Evolutionary conservation across 2,888 invertebrate genomes (phyloP).

Genomic region (Acleris cristana): DNA sequence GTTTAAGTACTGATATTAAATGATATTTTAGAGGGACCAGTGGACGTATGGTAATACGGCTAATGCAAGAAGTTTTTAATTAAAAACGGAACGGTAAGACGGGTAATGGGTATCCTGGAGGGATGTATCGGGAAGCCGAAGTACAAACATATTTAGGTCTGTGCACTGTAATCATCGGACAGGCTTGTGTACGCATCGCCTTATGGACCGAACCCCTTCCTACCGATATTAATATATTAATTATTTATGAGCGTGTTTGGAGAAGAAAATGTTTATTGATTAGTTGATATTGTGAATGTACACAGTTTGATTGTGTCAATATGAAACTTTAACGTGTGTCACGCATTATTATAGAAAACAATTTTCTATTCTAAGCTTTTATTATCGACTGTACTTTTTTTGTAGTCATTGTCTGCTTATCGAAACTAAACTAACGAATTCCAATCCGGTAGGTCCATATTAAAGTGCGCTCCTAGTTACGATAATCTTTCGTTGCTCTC

Average conservation of each 20-base stretch:
- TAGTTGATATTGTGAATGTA: slow-evolving; percentile 1
- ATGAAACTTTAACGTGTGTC: no score
- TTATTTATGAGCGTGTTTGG: slow-evolving; percentile 37
- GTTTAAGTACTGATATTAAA: slow-evolving; percentile 42
- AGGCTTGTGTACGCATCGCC: slow-evolving; percentile 66
- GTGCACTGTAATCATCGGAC: slow-evolving; percentile 76
- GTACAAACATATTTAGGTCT: slow-evolving; percentile 83
- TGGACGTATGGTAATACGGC: slow-evolving; percentile 64
- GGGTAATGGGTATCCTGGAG: slow-evolving; percentile 79
- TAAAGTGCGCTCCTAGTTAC: no score
- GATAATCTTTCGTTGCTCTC: no score
- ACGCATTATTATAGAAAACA: no score
- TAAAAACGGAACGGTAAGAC: slow-evolving; percentile 82
- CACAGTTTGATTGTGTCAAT: no score
- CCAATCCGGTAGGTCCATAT: no score
- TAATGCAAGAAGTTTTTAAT: slow-evolving; percentile 84
- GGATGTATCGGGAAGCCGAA: slow-evolving; percentile 81
- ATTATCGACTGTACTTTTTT: no score
- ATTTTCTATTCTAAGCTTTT: no score
- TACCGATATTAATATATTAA: slow-evolving; percentile 54
- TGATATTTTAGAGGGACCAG: slow-evolving; percentile 78
- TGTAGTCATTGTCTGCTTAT: no score
- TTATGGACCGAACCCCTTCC: slow-evolving; percentile 69
- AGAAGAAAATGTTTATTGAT: slow-evolving; percentile 30
- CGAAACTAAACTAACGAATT: no score